Evolutionary conservation across 2,888 invertebrate species (phyloP), one percentile per base, ranked within the genome.

Genomic region (Heliconius charithonia): DNA sequence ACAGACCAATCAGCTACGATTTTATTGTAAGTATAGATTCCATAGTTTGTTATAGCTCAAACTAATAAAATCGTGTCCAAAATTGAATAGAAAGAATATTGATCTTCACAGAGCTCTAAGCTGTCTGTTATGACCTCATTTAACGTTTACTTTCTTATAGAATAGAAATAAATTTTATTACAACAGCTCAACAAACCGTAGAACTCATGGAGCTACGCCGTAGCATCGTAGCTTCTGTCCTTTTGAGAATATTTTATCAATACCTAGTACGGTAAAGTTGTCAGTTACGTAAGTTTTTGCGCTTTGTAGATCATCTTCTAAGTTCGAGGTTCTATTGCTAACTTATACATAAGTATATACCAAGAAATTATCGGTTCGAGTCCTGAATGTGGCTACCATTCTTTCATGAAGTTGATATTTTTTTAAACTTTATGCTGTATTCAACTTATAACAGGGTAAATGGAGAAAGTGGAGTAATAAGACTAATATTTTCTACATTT

Each of bases 221-320:
- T 69, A 69, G 69, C 69, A 69, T 41, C 69, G 69, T 69, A 69
- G 25, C 69, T 63, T 27, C 27, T 45, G 65, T 41, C 45, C 41
- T 41, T 69, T 69, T 69, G 41, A 69, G 25, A 69, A 69, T 69
- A 69, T 12, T 67, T 67, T 67, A 67, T 67, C 67, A 67, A 41
- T 41, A 67, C 29, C 32, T 66, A 22, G 67, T n/a, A 67, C 37
- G 67, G 22, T 9, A 12, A 41, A 37, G 67, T 69, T 25, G 41
- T 37, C 37, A 67, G 66, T 67, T 66, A 66, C 32, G 29, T 66
- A 67, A 67, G 66, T 67, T 37, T 67, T 67, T 67, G n/a, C 37
- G 22, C 22, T 67, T 67, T 67, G 13, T 67, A 37, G 37, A 25
- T 32, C 22, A 66, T 66, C 25, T 66, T 66, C 16, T 19, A 66